Evolutionary conservation across 2,113 vertebrate genomes (phyloP).

Genomic region (Tyrannus savana): DNA sequence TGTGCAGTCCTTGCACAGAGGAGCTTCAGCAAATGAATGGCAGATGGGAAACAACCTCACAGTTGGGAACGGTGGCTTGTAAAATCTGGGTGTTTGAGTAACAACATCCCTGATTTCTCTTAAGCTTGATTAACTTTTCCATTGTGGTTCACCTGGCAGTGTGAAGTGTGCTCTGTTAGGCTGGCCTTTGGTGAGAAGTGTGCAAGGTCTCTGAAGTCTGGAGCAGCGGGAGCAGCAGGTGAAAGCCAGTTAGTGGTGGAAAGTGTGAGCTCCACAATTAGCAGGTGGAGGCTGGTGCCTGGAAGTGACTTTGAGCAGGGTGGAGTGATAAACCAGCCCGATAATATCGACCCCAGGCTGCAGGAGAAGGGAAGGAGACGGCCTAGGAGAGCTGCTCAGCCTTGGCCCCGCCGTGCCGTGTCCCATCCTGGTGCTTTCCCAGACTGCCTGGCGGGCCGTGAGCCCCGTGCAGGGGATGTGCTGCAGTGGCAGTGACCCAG

Average conservation of each 20-base stretch:
- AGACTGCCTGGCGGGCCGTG: too few relatives aligned
- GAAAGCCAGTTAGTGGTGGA: neutral
- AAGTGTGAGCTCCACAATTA: neutral
- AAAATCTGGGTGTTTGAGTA: neutral
- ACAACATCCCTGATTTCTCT: constrained; percentile 26
- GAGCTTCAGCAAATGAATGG: neutral
- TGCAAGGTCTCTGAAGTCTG: neutral
- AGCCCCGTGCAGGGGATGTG: neutral
- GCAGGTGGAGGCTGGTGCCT: neutral
- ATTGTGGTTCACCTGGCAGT: neutral
- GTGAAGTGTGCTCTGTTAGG: neutral
- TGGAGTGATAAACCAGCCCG: neutral
- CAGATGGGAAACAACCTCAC: neutral
- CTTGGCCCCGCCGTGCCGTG: accelerated
- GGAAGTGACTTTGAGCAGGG: neutral
- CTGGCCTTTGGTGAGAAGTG: neutral
- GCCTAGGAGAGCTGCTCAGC: neutral
- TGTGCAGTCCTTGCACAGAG: neutral
- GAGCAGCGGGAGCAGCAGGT: neutral
- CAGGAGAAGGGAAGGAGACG: neutral
- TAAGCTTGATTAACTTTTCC: neutral
- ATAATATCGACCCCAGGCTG: neutral
- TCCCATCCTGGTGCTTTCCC: neutral
- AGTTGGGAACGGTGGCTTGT: neutral
- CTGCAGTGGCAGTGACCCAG: neutral